Conservation (phyloP, 2,113 vertebrate species). For the Tragelaphus buxtoni region DNA sequence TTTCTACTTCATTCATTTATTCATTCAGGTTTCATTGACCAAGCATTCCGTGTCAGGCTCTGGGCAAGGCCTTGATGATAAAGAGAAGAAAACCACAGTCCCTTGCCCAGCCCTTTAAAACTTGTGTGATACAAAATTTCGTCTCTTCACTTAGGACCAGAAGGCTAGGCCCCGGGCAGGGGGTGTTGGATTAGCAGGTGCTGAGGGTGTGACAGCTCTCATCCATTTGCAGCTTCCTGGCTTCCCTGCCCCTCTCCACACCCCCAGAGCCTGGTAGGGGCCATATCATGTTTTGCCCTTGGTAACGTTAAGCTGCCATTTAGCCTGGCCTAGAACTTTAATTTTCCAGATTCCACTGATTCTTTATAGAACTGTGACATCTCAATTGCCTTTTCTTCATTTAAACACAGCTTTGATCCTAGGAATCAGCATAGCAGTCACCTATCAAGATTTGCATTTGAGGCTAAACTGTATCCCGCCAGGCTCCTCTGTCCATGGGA, state of each 20-base stretch:
- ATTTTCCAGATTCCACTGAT: background rate
- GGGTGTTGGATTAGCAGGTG: background rate
- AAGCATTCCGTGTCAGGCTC: background rate
- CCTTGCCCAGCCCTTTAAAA: background rate
- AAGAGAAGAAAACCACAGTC: background rate
- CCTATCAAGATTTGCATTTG: background rate
- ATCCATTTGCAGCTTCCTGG: background rate
- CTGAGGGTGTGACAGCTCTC: background rate
- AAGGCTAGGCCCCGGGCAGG: background rate
- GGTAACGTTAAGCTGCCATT: background rate
- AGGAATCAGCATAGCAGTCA: background rate
- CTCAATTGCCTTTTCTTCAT: background rate
- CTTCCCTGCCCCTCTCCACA: background rate
- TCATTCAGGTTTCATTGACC: slow-evolving; percentile 1
- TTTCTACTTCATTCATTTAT: slow-evolving; percentile 5
- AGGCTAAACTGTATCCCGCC: background rate
- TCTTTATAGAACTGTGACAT: background rate
- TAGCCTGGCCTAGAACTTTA: background rate
- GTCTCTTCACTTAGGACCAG: background rate
- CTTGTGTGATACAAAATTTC: background rate
- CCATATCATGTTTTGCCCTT: background rate
- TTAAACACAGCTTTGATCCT: background rate
- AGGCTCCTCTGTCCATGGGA: background rate
- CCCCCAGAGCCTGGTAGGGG: background rate
- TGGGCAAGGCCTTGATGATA: slow-evolving; percentile 7